Evolutionary conservation across 1,140 invertebrate genomes (phyloP).

Genomic region (Brachionus angularis): DNA sequence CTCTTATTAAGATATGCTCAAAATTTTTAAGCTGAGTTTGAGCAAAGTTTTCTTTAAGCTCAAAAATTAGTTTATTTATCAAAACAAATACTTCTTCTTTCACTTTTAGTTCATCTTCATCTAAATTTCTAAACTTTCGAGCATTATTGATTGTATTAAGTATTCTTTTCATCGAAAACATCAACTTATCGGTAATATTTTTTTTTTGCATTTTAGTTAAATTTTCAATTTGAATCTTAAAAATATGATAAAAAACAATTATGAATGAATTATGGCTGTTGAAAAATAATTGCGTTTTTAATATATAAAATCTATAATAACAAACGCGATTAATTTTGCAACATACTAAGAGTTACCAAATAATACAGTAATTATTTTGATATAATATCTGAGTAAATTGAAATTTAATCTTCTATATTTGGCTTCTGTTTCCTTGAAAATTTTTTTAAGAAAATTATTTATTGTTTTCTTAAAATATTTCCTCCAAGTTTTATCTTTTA

Average conservation of each 20-base stretch:
- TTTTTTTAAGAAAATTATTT: background rate
- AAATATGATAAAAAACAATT: conserved; percentile 1
- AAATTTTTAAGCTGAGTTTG: no score
- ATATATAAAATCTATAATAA: no score
- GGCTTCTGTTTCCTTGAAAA: background rate
- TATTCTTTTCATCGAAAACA: background rate
- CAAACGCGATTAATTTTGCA: no score
- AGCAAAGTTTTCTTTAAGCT: no score
- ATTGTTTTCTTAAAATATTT: background rate
- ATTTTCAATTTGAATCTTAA: background rate
- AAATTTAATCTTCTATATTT: background rate
- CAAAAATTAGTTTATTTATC: background rate
- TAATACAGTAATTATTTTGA: background rate
- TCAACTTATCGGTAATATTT: background rate
- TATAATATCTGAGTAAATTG: background rate
- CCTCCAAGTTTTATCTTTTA: background rate
- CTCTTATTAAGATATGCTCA: no score
- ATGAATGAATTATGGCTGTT: no score
- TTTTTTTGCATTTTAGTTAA: background rate
- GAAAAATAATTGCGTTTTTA: no score
- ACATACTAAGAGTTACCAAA: background rate
- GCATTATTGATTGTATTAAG: background rate
- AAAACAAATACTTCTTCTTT: background rate
- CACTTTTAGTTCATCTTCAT: background rate
- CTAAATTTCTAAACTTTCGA: background rate